Evolutionary conservation across 2,797 vertebrate species (phyloP).

Genomic region (Eutrigla gurnardus): DNA sequence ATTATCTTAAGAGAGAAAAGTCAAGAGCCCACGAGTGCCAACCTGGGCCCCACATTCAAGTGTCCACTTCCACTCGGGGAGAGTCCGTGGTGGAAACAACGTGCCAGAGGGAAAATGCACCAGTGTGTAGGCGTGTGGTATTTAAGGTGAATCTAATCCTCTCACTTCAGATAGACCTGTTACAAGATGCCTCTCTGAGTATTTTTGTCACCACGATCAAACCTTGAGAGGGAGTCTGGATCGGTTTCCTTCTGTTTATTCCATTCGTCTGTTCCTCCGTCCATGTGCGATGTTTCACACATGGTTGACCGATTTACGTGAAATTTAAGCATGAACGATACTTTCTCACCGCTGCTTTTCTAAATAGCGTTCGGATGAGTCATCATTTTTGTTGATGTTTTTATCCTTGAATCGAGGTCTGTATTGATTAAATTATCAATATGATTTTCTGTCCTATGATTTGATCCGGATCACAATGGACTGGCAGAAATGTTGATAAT

Average conservation of each 20-base stretch:
- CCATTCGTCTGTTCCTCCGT: constrained; percentile 1
- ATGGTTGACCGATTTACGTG: constrained; percentile 8
- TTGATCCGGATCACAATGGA: too few relatives aligned
- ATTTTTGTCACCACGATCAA: constrained; percentile 55
- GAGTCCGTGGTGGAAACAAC: constrained; percentile 28
- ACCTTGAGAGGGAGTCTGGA: constrained; percentile 25
- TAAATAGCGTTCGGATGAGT: not conserved
- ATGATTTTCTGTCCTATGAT: not conserved
- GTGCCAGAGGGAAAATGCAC: constrained; percentile 27
- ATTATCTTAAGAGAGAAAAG: constrained; percentile 63
- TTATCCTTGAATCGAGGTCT: too few relatives aligned
- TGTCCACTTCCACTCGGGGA: constrained; percentile 57
- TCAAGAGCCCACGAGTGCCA: constrained; percentile 64
- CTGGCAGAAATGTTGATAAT: not conserved
- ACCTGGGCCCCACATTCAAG: constrained; percentile 51
- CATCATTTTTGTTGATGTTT: not conserved
- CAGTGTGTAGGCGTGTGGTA: constrained; percentile 7
- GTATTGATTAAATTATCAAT: not conserved
- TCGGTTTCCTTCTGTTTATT: constrained; percentile 31
- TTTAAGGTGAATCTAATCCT: constrained; percentile 52
- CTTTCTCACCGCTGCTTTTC: constrained; percentile 4
- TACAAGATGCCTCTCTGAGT: constrained; percentile 35
- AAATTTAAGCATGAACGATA: not conserved
- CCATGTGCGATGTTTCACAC: not conserved
- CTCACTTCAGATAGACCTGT: constrained; percentile 49